Evolutionary conservation across 2,113 vertebrate genomes (phyloP), one percentile per base, ranked within the genome.

Genomic region (Myotis lucifugus): DNA sequence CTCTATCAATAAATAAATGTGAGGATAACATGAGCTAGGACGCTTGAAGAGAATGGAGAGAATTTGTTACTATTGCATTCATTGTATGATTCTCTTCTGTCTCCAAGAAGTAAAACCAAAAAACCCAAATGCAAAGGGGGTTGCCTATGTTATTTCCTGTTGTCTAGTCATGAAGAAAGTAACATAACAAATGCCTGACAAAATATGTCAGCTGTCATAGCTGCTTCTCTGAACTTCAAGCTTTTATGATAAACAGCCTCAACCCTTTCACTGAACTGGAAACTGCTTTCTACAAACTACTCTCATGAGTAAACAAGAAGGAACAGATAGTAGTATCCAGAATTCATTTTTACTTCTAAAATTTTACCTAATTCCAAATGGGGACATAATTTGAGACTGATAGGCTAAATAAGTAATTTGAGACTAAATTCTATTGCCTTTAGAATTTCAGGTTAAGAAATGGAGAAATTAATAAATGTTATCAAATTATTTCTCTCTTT

Each of bases 401-500:
- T 37, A 64, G 72, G 46, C 10, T 67, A 46, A 84, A 23, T 34
- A 76, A n/a, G 14, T 50, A 70, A 77, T 67, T 85, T 72, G 59
- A 13, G 15, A 40, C 3, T 79, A 83, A 91, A n/a, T 85, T 21
- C 15, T 56, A 72, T 3, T 81, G n/a, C 50, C 25, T 95, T 87
- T 32, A 77, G 11, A 50, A 25, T 84, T 88, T 93, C 56, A 40
- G 27, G 23, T 13, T 61, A 59, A 82, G 67, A 90, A 85, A 92
- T 7, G 2, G 85, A 48, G 7, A 64, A 59, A 54, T 56, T 42
- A 64, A 32, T 61, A 56, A 78, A 76, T 70, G 12, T 29, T 81
- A 29, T 73, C 73, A 56, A 85, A n/a, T 50, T 81, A 18, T 69
- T 85, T 94, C 18, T 82, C 9, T 37, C 52, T 72, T 90, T 96